Percentiles rank a stretch among this genome's conserved stretches.
Evolutionary conservation across 1,140 invertebrate species (phyloP).

Genomic region (Drosophila pseudoananassae): DNA sequence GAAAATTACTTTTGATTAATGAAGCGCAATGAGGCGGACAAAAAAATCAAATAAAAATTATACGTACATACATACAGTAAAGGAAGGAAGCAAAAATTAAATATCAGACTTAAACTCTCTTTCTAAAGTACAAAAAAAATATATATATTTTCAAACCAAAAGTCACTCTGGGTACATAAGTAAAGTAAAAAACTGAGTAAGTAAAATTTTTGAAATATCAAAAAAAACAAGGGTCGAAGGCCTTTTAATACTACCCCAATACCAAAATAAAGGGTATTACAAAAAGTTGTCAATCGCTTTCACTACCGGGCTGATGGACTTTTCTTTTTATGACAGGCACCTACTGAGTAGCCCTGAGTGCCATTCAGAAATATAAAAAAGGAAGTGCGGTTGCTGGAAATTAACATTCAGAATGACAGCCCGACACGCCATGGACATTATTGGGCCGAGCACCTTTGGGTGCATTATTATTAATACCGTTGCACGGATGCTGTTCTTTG

Average conservation of each 20-base stretch:
- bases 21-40: slow-evolving; percentile 62
- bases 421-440: slow-evolving; percentile 51
- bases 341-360: slow-evolving; percentile 40
- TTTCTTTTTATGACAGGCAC: slow-evolving; percentile 44
- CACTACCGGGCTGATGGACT: slow-evolving; percentile 4
- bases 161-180: too few species aligned
- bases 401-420: slow-evolving; percentile 53
- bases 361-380: slow-evolving; percentile 25
- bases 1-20: slow-evolving; percentile 83
- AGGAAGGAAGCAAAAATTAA: slow-evolving; percentile 17
- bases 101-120: slow-evolving; percentile 29
- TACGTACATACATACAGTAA: slow-evolving; percentile 23
- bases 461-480: slow-evolving; percentile 71
- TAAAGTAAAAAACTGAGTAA: too few species aligned
- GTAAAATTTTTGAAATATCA: too few species aligned
- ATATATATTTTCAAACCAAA: neutral
- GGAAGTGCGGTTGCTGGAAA: slow-evolving; percentile 29
- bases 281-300: slow-evolving; percentile 43
- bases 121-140: neutral
- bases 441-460: slow-evolving; percentile 30
- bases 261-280: slow-evolving; percentile 21
- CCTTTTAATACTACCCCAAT: neutral
- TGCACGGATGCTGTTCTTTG: slow-evolving; percentile 13
- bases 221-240: too few species aligned
- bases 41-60: slow-evolving; percentile 56